These are phyloP conservation scores for Zonitis immaculata DNA, from an alignment of 2,888 invertebrate species.

Conservation along the genomic window DNA sequence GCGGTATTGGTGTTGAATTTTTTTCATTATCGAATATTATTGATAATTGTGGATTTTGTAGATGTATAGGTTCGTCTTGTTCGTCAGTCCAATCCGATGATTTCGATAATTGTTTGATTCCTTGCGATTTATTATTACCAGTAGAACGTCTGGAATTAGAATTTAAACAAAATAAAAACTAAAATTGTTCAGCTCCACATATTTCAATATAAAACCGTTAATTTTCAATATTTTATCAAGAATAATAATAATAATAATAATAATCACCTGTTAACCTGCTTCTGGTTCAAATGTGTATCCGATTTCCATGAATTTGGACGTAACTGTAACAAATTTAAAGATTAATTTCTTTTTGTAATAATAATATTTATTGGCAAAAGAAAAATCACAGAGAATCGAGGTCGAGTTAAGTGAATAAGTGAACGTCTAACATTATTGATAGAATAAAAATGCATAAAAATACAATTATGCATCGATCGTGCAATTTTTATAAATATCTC, in stretches of 20 bases:
- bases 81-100: conserved; percentile 53
- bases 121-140: conserved; percentile 13
- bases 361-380: too few relatives aligned
- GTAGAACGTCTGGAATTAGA: not conserved
- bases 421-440: too few relatives aligned
- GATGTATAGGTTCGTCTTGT: conserved; percentile 41
- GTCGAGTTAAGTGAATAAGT: too few relatives aligned
- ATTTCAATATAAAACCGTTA: conserved; percentile 2
- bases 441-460: too few relatives aligned
- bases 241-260: conserved; percentile 6
- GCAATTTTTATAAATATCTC: too few relatives aligned
- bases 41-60: conserved; percentile 41
- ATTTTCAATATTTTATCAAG: not conserved
- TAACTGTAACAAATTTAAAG: conserved; percentile 39
- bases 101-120: conserved; percentile 33
- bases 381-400: too few relatives aligned
- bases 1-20: conserved; percentile 46
- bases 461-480: too few relatives aligned
- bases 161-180: not conserved
- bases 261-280: conserved; percentile 42
- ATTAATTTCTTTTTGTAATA: too few relatives aligned
- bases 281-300: conserved; percentile 43
- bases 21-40: conserved; percentile 41
- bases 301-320: conserved; percentile 46
- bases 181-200: conserved; percentile 19